Percentiles rank a stretch among this genome's conserved stretches.
Conservation (phyloP, 2,888 invertebrate genomes). For the Orchestes rusci region DNA sequence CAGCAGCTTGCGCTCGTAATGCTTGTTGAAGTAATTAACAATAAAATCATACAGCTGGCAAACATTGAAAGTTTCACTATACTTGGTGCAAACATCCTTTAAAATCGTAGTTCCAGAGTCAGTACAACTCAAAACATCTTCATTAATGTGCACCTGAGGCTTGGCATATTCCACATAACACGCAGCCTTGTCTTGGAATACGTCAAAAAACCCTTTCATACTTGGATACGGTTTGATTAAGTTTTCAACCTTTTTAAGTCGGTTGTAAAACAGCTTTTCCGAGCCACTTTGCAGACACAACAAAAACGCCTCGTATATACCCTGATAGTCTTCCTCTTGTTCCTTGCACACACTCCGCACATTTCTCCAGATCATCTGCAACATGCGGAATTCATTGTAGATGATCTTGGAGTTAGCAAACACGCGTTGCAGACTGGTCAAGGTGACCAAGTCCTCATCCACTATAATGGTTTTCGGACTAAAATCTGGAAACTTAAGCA, state of each 20-base stretch:
- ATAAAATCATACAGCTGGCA: conserved; percentile 14
- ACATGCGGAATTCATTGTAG: conserved; percentile 16
- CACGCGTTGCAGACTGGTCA: conserved; percentile 4
- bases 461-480: conserved; percentile 12
- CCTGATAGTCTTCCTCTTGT: conserved; percentile 14
- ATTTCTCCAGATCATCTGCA: conserved; percentile 15
- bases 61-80: conserved; percentile 11
- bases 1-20: conserved; percentile 14
- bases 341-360: conserved; percentile 8
- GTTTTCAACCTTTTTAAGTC: conserved; percentile 9
- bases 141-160: conserved; percentile 13
- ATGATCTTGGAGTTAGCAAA: conserved; percentile 11
- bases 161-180: conserved; percentile 11
- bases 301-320: conserved; percentile 11
- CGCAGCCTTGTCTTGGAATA: conserved; percentile 8
- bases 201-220: conserved; percentile 9
- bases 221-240: conserved; percentile 12
- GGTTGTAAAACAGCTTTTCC: conserved; percentile 9
- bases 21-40: conserved; percentile 9
- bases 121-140: conserved; percentile 12
- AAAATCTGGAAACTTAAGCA: conserved; percentile 7
- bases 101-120: conserved; percentile 14
- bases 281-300: conserved; percentile 7
- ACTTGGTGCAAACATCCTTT: conserved; percentile 13
- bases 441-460: conserved; percentile 8